These are phyloP conservation scores for Aphis gossypii DNA, from an alignment of 1,140 invertebrate genomes.

Conservation along the genomic window DNA sequence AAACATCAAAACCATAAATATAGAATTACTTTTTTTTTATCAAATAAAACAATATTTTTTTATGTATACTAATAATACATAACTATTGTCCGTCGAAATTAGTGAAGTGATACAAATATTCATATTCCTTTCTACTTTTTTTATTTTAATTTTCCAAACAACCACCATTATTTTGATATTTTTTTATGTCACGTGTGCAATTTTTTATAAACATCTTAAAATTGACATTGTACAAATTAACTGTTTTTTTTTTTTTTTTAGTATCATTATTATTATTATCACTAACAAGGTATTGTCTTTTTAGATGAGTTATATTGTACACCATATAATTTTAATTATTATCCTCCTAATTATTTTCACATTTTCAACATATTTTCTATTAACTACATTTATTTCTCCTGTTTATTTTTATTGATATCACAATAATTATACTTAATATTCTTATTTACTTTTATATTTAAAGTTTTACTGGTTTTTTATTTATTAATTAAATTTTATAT, in stretches of 20 bases:
- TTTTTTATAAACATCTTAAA: not conserved
- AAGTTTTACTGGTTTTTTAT: not conserved
- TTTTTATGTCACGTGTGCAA: not conserved
- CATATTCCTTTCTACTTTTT: not conserved
- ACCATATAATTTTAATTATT: not conserved
- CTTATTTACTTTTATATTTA: not conserved
- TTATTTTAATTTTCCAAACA: too few species aligned
- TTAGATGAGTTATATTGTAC: too few species aligned
- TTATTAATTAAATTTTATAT: not conserved
- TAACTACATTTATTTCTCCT: not conserved
- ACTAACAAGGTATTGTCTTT: too few species aligned
- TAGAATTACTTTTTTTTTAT: too few species aligned
- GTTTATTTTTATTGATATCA: too few species aligned
- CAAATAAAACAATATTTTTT: too few species aligned
- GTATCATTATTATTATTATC: too few species aligned
- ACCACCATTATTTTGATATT: not conserved
- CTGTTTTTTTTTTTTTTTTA: too few species aligned
- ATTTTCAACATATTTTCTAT: not conserved
- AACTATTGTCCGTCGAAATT: not conserved
- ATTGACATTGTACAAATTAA: not conserved
- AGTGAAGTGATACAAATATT: not conserved
- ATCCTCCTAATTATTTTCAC: not conserved
- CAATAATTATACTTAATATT: not conserved
- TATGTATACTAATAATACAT: not conserved
- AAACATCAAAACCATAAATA: too few species aligned